Evolutionary conservation across 2,888 invertebrate species (phyloP).

Genomic region (Phytoseiulus persimilis): DNA sequence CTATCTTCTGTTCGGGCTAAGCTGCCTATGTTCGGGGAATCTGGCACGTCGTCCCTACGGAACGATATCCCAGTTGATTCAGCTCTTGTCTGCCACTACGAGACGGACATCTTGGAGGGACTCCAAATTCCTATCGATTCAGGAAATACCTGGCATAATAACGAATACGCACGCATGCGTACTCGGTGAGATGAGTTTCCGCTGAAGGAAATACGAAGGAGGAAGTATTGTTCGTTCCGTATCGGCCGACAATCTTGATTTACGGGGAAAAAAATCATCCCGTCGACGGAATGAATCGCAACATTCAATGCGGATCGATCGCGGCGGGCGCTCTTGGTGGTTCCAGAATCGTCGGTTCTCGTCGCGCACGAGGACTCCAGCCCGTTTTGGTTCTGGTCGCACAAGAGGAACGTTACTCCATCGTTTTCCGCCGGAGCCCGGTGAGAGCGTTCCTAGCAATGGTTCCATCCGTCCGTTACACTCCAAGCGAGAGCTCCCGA

Average conservation of each 20-base stretch:
- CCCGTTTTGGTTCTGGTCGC: too few species aligned
- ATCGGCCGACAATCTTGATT: background rate
- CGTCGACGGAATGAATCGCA: background rate
- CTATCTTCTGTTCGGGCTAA: background rate
- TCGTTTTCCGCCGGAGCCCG: too few species aligned
- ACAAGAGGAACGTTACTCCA: too few species aligned
- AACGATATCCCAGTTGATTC: background rate
- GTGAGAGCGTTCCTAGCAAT: too few species aligned
- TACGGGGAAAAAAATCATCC: background rate
- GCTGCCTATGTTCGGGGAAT: background rate
- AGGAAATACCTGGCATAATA: background rate
- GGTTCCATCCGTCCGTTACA: too few species aligned
- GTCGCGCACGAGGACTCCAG: too few species aligned
- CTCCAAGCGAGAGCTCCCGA: too few species aligned
- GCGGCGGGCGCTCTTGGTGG: too few species aligned
- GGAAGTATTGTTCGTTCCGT: background rate
- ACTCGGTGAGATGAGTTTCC: background rate
- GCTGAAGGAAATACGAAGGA: background rate
- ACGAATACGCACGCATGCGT: background rate
- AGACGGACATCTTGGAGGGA: background rate
- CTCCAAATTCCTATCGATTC: background rate
- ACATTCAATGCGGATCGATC: too few species aligned
- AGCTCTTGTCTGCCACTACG: background rate
- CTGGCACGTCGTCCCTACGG: background rate
- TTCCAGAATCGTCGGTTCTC: too few species aligned